Percentiles rank a stretch among this genome's conserved stretches.
These are phyloP conservation scores for Ridgeia piscesae DNA, from an alignment of 1,140 invertebrate genomes.

Conservation along the genomic window DNA sequence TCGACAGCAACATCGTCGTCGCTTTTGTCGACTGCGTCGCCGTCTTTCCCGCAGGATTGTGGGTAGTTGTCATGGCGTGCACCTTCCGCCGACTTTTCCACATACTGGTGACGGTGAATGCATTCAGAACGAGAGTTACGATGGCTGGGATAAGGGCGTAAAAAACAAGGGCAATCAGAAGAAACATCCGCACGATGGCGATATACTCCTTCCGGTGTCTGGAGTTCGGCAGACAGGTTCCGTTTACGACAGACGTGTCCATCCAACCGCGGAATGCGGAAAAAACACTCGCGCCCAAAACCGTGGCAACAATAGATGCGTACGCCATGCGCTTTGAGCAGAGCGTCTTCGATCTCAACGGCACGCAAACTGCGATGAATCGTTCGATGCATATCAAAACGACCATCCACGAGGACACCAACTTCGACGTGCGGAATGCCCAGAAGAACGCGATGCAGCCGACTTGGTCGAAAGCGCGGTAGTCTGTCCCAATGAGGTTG, in stretches of 20 bases:
- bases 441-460: constrained; percentile 29
- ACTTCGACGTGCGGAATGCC: constrained; percentile 38
- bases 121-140: not conserved
- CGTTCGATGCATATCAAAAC: constrained; percentile 33
- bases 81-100: not conserved
- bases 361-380: constrained; percentile 40
- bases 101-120: not conserved
- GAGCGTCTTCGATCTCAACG: constrained; percentile 37
- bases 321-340: constrained; percentile 27
- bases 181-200: not conserved
- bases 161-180: not conserved
- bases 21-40: not conserved
- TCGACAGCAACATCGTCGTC: constrained; percentile 33
- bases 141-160: not conserved
- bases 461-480: not conserved
- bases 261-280: not conserved
- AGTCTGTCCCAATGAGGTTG: not conserved
- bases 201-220: not conserved
- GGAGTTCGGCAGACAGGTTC: constrained; percentile 6
- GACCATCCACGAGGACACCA: constrained; percentile 45
- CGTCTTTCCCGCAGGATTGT: not conserved
- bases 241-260: not conserved
- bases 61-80: not conserved
- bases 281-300: constrained; percentile 17
- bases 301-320: constrained; percentile 5